Evolutionary conservation across 2,113 vertebrate species (phyloP).

Genomic region (Chloroceryle aenea): DNA sequence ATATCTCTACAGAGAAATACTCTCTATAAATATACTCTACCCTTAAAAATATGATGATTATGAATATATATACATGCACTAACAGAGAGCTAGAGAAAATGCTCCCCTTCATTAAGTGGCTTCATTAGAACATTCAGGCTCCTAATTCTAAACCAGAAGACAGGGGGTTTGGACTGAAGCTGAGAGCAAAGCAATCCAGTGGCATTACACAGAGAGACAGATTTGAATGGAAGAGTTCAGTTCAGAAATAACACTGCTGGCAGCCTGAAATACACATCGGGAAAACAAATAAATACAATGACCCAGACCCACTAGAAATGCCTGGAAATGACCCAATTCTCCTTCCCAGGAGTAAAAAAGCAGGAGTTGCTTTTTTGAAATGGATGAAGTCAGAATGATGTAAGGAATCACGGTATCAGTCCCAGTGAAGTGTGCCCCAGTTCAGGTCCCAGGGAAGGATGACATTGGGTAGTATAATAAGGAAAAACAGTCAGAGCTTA

Average conservation of each 20-base stretch:
- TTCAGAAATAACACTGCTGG: not conserved
- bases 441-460: not conserved
- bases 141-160: not conserved
- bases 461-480: not conserved
- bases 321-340: not conserved
- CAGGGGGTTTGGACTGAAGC: not conserved
- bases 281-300: not conserved
- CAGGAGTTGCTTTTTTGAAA: not conserved
- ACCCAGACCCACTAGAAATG: not conserved
- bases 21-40: not conserved
- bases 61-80: not conserved
- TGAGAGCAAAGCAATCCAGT: not conserved
- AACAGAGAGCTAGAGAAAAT: not conserved
- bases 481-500: not conserved
- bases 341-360: not conserved
- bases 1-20: too few relatives aligned
- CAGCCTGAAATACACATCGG: not conserved
- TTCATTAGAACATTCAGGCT: not conserved
- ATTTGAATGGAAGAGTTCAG: not conserved
- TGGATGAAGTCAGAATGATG: not conserved
- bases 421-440: fast-evolving
- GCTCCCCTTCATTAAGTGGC: not conserved
- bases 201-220: not conserved
- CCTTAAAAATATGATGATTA: not conserved
- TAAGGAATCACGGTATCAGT: not conserved